Evolutionary conservation across 2,888 invertebrate species (phyloP), one percentile per base, ranked within the genome.

Genomic region (Diarsia brunnea): DNA sequence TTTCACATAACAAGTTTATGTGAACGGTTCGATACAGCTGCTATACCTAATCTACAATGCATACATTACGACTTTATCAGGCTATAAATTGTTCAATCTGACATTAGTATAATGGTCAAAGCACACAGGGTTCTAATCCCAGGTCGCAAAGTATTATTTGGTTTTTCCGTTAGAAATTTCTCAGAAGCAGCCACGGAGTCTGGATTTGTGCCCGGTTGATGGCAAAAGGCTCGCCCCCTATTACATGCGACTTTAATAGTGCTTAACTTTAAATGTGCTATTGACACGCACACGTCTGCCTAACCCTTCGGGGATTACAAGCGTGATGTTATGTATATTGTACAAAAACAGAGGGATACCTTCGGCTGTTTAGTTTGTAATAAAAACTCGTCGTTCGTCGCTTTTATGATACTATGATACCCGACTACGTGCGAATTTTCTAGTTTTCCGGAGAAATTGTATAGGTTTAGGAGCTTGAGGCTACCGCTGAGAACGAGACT

Each of bases 1-100:
- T 80, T 81, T 64, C 19, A 47, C 45, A 53, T 47, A 71, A 81
- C 80, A 24, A 24, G 77, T 80, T 80, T 75, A 81, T 61, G 45
- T 69, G 31, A 53, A 60, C 16, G 21, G 10, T 60, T 60, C 21
- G 60, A 61, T 38, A 21, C 4, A 75, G 47, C 5, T 5, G 5
- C 1, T 45, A 43, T 14, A 8, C 38, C 38, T 38, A 43, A 63
- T 63, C n/a, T 24, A 63, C 63, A 43, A 63, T 14, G 38, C 8
- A 63, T n/a, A 14, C 0, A 14, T n/a, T 14, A n/a, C 38, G n/a
- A 38, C 38, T n/a, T 53, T 53, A 53, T 53, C n/a, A 11, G 21
- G 53, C 53, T n/a, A n/a, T 53, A 47, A 47, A 3, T 3, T 38
- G 38, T 38, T 38, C 38, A 38, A 38, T 38, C 38, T 38, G 38